Evolutionary conservation across 2,888 invertebrate species (phyloP).

Genomic region (Epinotia demarniana): DNA sequence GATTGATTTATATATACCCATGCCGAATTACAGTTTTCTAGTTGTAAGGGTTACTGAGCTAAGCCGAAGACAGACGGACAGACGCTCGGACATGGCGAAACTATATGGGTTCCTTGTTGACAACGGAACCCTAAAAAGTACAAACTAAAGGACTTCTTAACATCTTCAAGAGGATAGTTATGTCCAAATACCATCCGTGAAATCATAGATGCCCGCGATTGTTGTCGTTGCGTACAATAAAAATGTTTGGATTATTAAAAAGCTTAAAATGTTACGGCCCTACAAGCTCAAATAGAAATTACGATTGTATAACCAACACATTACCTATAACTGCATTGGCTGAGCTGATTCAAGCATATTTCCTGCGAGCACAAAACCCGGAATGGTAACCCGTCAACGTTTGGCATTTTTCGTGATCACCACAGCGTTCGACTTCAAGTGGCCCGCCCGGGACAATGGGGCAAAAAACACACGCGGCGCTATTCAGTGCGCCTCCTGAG

Average conservation of each 20-base stretch:
- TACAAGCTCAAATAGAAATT: slow-evolving; percentile 44
- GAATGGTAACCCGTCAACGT: slow-evolving; percentile 63
- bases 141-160: neutral
- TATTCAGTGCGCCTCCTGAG: slow-evolving; percentile 71
- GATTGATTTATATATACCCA: too few relatives aligned
- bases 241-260: slow-evolving; percentile 55
- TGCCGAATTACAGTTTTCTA: too few relatives aligned
- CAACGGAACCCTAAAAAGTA: too few relatives aligned
- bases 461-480: slow-evolving; percentile 79
- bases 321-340: slow-evolving; percentile 49
- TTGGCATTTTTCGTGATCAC: slow-evolving; percentile 73
- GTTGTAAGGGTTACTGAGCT: too few relatives aligned
- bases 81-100: too few relatives aligned
- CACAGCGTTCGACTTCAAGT: slow-evolving; percentile 77
- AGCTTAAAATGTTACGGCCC: slow-evolving; percentile 41
- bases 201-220: slow-evolving; percentile 16
- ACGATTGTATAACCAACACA: slow-evolving; percentile 48
- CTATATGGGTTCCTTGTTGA: too few relatives aligned
- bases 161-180: neutral
- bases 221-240: slow-evolving; percentile 46
- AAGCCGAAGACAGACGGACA: too few relatives aligned
- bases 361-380: slow-evolving; percentile 59
- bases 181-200: neutral
- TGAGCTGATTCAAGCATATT: slow-evolving; percentile 64
- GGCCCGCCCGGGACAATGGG: slow-evolving; percentile 65